phyloP scores from a whole-genome alignment of 2,113 vertebrate genomes.

The Anser cygnoides region DNA sequence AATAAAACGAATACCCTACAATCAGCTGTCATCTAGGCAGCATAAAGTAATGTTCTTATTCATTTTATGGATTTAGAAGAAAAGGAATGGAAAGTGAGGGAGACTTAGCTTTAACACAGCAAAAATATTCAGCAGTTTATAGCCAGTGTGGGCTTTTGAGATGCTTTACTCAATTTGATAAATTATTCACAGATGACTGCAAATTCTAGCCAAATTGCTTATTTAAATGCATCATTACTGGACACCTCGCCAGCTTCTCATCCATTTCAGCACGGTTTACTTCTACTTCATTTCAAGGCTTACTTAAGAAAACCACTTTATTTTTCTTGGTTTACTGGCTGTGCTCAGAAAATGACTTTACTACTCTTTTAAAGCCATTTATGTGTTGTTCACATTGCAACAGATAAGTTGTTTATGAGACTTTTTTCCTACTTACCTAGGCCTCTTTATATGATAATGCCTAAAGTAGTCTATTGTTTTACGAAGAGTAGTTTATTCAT shows the following conservation, averaged over 20 bases:
- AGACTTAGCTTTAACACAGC: background rate
- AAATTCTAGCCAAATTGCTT: slow-evolving; percentile 61
- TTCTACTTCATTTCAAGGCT: slow-evolving; percentile 58
- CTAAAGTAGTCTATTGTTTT: background rate
- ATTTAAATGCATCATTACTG: slow-evolving; percentile 73
- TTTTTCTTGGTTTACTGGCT: slow-evolving; percentile 25
- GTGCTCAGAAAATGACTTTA: slow-evolving; percentile 31
- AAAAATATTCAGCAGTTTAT: slow-evolving; percentile 36
- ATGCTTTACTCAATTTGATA: slow-evolving; percentile 54
- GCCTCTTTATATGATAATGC: background rate
- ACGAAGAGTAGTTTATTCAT: background rate
- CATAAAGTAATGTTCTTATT: background rate
- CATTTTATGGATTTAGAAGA: background rate
- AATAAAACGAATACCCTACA: background rate
- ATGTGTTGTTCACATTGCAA: background rate
- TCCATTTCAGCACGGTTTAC: slow-evolving; percentile 36
- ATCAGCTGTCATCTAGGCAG: background rate
- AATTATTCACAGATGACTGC: slow-evolving; percentile 73
- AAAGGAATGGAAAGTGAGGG: background rate
- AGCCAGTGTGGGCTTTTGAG: background rate
- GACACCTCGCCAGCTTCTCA: slow-evolving; percentile 59
- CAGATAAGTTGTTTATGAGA: background rate
- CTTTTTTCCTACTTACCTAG: slow-evolving; percentile 5
- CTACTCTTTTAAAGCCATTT: slow-evolving; percentile 14
- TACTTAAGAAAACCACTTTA: slow-evolving; percentile 24